Percentiles rank a stretch among this genome's conserved stretches.
Evolutionary conservation across 2,888 invertebrate species (phyloP).

Genomic region (Nineta flava): DNA sequence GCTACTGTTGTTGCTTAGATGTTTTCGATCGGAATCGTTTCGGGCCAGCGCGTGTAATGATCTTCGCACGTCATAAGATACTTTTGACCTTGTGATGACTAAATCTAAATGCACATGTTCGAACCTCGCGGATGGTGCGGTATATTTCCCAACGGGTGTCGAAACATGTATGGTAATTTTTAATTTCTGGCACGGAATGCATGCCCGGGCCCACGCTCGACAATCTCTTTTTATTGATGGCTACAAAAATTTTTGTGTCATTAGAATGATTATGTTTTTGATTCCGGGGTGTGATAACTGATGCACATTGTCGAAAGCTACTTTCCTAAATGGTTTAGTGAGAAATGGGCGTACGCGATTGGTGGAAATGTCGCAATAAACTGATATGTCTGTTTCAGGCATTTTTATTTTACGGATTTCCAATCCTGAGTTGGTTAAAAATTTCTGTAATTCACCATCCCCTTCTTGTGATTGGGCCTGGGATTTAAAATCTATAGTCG

Average conservation of each 20-base stretch:
- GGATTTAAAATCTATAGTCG: background rate
- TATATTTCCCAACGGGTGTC: slow-evolving; percentile 15
- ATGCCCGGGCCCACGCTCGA: too few relatives aligned
- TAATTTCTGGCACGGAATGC: slow-evolving; percentile 19
- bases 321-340: slow-evolving; percentile 6
- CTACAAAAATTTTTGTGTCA: slow-evolving; percentile 23
- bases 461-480: background rate
- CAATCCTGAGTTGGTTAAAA: background rate
- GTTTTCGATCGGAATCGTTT: background rate
- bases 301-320: slow-evolving; percentile 13
- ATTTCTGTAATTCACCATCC: too few relatives aligned
- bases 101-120: slow-evolving; percentile 13
- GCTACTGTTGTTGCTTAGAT: slow-evolving; percentile 1
- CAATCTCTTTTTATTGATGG: slow-evolving; percentile 21
- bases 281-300: slow-evolving; percentile 16
- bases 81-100: background rate
- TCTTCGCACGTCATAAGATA: background rate
- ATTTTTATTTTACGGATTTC: background rate
- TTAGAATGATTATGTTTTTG: slow-evolving; percentile 15
- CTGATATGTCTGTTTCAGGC: background rate
- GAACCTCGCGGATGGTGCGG: slow-evolving; percentile 17
- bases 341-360: slow-evolving; percentile 9
- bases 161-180: slow-evolving; percentile 20
- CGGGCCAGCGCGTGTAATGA: slow-evolving; percentile 4
- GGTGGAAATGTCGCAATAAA: background rate